Evolutionary conservation across 2,888 invertebrate genomes (phyloP).

Genomic region (Noctua comes): DNA sequence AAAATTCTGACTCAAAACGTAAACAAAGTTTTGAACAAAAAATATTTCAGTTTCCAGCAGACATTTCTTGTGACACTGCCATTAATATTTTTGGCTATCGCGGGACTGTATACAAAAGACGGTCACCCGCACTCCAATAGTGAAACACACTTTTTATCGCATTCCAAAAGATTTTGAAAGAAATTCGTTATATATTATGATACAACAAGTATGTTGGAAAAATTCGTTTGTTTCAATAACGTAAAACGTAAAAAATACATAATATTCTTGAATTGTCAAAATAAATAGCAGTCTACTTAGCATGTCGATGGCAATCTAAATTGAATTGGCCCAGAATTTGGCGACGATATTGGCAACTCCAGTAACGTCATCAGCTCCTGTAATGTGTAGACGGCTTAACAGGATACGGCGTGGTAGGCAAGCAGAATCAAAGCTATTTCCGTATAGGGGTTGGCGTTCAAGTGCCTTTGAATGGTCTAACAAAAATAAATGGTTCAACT

Average conservation of each 20-base stretch:
- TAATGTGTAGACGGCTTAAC: neutral
- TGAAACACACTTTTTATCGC: neutral
- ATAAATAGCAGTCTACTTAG: neutral
- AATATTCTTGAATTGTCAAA: neutral
- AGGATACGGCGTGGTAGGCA: neutral
- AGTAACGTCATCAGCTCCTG: neutral
- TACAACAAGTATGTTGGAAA: too few relatives aligned
- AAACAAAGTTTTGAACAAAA: constrained; percentile 23
- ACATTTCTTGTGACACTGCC: constrained; percentile 26
- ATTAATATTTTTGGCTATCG: constrained; percentile 50
- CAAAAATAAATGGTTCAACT: neutral
- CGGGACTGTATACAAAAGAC: constrained; percentile 45
- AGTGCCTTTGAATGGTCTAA: too few relatives aligned
- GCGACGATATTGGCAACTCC: neutral
- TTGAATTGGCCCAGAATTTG: neutral
- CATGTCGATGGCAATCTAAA: neutral
- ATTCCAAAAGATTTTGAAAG: neutral
- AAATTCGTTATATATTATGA: neutral
- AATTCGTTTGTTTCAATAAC: neutral
- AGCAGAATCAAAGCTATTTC: neutral
- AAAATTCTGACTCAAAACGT: constrained; percentile 23
- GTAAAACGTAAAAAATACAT: neutral
- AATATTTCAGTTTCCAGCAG: neutral
- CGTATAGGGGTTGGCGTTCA: neutral
- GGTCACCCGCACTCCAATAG: neutral